Percentiles rank a stretch among this genome's conserved stretches.
Conservation (phyloP, 2,113 vertebrate genomes). For the Perca fluviatilis region DNA sequence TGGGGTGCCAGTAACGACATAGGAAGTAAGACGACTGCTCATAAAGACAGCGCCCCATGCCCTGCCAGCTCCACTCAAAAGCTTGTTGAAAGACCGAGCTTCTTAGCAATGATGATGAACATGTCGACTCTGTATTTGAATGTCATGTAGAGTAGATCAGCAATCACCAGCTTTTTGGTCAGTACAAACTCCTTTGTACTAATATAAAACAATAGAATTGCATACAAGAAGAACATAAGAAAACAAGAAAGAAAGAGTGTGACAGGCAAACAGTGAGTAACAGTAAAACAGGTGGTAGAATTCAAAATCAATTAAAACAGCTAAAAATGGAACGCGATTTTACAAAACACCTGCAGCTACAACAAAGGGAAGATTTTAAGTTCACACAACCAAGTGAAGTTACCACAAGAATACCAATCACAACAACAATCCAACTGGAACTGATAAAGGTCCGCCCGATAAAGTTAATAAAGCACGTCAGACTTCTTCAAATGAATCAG, state of each 20-base stretch:
- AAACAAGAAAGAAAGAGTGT: background rate
- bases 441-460: background rate
- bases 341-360: background rate
- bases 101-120: background rate
- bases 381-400: background rate
- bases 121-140: background rate
- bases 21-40: constrained; percentile 65
- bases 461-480: background rate
- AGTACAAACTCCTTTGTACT: background rate
- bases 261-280: background rate
- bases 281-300: background rate
- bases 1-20: constrained; percentile 57
- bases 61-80: background rate
- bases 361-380: background rate
- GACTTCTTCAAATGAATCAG: background rate
- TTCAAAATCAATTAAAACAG: background rate
- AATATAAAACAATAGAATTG: background rate
- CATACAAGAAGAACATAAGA: background rate
- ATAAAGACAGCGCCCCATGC: constrained; percentile 31
- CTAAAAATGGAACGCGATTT: background rate
- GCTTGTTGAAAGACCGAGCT: constrained; percentile 12
- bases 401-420: background rate
- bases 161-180: background rate
- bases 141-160: background rate
- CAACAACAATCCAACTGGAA: background rate